Percentiles rank a stretch among this genome's conserved stretches.
Evolutionary conservation across 2,113 vertebrate species (phyloP).

Genomic region (Ibidorhyncha struthersii): DNA sequence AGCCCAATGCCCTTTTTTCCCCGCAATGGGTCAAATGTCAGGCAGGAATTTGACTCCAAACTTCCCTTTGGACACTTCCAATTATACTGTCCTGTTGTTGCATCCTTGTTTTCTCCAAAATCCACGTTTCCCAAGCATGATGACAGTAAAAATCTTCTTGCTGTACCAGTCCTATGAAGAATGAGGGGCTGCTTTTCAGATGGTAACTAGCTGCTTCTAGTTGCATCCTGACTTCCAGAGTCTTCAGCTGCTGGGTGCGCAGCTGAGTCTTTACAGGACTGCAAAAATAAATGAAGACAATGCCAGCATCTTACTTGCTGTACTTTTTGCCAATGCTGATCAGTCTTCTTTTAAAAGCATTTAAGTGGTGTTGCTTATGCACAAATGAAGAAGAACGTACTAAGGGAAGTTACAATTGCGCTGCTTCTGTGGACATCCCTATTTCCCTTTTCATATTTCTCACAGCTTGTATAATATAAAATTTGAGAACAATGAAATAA

Average conservation of each 20-base stretch:
- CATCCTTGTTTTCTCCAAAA: not conserved
- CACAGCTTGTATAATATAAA: not conserved
- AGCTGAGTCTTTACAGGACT: not conserved
- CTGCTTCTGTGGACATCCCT: not conserved
- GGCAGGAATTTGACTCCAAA: not conserved
- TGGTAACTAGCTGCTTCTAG: not conserved
- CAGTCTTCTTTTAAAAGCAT: not conserved
- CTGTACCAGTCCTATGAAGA: not conserved
- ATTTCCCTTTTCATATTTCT: not conserved
- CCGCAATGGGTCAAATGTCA: not conserved
- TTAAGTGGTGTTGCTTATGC: not conserved
- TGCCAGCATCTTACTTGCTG: not conserved
- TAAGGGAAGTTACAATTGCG: not conserved
- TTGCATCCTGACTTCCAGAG: not conserved
- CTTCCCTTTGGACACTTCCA: not conserved
- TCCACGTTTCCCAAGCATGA: not conserved
- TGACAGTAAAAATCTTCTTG: not conserved
- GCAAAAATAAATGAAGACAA: not conserved
- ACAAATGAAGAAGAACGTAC: not conserved
- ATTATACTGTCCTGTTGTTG: not conserved
- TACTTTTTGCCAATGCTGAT: not conserved
- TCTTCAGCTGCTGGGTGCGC: not conserved
- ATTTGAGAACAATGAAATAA: not conserved
- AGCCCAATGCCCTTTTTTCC: not conserved
- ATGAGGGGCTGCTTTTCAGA: not conserved